These are phyloP conservation scores for Ectobius pallidus DNA, from an alignment of 2,888 invertebrate species.

Conservation along the genomic window DNA sequence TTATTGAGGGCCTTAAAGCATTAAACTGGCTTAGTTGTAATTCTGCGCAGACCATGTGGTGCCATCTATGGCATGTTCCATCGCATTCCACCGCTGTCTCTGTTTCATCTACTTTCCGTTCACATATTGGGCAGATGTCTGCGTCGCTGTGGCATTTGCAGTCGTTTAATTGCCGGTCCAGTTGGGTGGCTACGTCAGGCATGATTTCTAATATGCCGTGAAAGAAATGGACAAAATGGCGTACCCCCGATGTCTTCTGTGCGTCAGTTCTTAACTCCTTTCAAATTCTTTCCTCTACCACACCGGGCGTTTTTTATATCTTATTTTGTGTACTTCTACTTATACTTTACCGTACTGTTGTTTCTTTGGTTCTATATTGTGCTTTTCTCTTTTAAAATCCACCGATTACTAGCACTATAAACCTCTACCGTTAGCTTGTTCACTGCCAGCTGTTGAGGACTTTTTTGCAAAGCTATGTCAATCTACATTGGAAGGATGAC, in stretches of 20 bases:
- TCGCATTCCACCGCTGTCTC: neutral
- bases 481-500: too few species aligned
- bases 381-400: neutral
- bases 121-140: neutral
- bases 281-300: neutral
- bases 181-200: neutral
- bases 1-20: neutral
- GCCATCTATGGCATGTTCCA: slow-evolving; percentile 1
- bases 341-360: neutral
- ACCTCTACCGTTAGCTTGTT: too few species aligned
- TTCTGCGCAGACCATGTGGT: neutral
- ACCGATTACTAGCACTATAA: too few species aligned
- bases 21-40: neutral
- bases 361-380: neutral
- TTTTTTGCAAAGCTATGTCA: too few species aligned
- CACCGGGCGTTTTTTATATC: neutral
- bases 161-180: neutral
- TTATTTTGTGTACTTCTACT: neutral
- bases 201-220: neutral
- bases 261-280: too few species aligned
- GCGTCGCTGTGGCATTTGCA: neutral
- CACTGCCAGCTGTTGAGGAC: too few species aligned
- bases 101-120: neutral
- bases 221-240: too few species aligned
- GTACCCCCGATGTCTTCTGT: too few species aligned